Evolutionary conservation across 1,140 invertebrate species (phyloP).

Genomic region (Acromyrmex echinatior): DNA sequence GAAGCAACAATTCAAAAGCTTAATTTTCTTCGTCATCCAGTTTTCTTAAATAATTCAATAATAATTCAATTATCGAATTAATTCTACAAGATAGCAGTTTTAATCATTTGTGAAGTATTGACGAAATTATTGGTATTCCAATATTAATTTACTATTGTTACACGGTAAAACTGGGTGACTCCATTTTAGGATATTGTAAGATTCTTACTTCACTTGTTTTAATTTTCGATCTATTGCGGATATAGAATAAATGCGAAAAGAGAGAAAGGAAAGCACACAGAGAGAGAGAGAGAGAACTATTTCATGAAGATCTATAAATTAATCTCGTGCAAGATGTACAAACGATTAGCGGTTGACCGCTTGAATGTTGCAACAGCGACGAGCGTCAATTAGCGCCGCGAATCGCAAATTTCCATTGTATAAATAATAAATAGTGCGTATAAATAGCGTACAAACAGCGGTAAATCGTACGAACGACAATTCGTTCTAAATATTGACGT

Average conservation of each 20-base stretch:
- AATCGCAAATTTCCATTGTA: constrained; percentile 63
- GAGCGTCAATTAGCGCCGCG: constrained; percentile 51
- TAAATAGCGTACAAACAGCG: constrained; percentile 60
- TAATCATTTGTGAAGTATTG: not conserved
- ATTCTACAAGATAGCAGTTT: not conserved
- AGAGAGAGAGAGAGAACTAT: not conserved
- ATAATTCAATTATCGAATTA: constrained; percentile 8
- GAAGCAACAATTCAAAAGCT: not conserved
- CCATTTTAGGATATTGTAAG: not conserved
- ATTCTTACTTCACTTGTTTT: not conserved
- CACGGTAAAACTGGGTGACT: not conserved
- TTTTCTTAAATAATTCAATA: not conserved
- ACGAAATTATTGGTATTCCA: constrained; percentile 19
- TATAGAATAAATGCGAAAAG: not conserved
- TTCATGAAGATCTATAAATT: constrained; percentile 57
- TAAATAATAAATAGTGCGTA: constrained; percentile 63
- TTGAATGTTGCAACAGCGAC: constrained; percentile 46
- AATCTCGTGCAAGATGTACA: constrained; percentile 44
- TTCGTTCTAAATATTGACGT: constrained; percentile 64
- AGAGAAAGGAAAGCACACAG: not conserved
- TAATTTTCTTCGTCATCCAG: not conserved
- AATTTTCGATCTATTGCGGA: not conserved
- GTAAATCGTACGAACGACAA: constrained; percentile 60
- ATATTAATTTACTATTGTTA: constrained; percentile 23
- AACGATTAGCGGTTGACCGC: constrained; percentile 54